phyloP scores from a whole-genome alignment of 1,140 invertebrate genomes.

The Diabrotica virgifera region DNA sequence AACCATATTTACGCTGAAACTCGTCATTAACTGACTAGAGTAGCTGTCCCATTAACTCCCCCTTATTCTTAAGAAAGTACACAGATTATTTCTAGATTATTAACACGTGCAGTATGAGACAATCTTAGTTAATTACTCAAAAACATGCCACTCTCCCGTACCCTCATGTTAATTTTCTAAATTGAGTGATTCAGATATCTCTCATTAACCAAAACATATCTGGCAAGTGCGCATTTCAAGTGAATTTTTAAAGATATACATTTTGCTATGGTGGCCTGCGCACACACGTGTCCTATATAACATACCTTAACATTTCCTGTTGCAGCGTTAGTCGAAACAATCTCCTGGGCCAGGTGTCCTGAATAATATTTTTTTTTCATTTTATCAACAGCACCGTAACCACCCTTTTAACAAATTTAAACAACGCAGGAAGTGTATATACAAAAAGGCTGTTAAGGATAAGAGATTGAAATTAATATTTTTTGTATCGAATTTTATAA shows the following conservation, averaged over 20 bases:
- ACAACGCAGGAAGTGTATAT: too few species aligned
- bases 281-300: conserved; percentile 1
- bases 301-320: conserved; percentile 2
- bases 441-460: too few species aligned
- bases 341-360: background rate
- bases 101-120: too few species aligned
- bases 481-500: too few species aligned
- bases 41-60: too few species aligned
- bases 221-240: background rate
- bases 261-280: background rate
- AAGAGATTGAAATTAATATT: too few species aligned
- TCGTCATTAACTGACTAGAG: too few species aligned
- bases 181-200: background rate
- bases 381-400: conserved; percentile 2
- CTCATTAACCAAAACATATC: background rate
- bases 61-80: too few species aligned
- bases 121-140: background rate
- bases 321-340: background rate
- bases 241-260: background rate
- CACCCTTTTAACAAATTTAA: background rate
- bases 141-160: background rate
- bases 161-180: background rate
- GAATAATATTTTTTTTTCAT: background rate
- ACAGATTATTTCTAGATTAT: too few species aligned
- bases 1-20: too few species aligned